These are phyloP conservation scores for Cossypha caffra DNA, from an alignment of 2,797 vertebrate genomes.

Conservation along the genomic window DNA sequence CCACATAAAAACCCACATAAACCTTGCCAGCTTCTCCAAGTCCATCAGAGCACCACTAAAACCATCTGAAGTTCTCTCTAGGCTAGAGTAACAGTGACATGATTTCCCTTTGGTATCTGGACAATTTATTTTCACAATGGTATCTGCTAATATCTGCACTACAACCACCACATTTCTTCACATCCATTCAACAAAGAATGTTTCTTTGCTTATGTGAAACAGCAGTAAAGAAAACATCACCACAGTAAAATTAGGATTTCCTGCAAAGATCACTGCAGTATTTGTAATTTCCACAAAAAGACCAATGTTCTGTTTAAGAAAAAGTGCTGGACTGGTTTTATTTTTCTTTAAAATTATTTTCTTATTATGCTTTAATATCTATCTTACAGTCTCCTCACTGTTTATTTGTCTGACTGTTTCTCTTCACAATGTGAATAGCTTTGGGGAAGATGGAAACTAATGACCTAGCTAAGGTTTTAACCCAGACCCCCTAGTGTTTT, in stretches of 20 bases:
- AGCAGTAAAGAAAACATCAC: not conserved
- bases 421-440: conserved; percentile 66
- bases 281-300: conserved; percentile 34
- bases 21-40: not conserved
- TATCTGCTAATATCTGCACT: conserved; percentile 19
- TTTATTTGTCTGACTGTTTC: conserved; percentile 67
- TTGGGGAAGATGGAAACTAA: conserved; percentile 74
- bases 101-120: not conserved
- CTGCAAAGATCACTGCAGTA: not conserved
- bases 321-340: not conserved
- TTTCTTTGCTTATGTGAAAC: conserved; percentile 8
- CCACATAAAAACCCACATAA: not conserved
- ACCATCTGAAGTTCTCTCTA: not conserved
- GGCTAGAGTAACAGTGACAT: not conserved
- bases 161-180: not conserved
- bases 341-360: conserved; percentile 42
- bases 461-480: conserved; percentile 65
- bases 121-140: not conserved
- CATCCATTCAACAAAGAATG: conserved; percentile 9
- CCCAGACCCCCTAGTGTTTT: conserved; percentile 56
- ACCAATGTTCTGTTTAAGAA: conserved; percentile 24
- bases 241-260: not conserved
- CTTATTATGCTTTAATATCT: conserved; percentile 37
- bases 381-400: conserved; percentile 39
- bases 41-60: not conserved